Evolutionary conservation across 2,797 vertebrate species (phyloP), one percentile per base, ranked within the genome.

Genomic region (Psittacula echo): DNA sequence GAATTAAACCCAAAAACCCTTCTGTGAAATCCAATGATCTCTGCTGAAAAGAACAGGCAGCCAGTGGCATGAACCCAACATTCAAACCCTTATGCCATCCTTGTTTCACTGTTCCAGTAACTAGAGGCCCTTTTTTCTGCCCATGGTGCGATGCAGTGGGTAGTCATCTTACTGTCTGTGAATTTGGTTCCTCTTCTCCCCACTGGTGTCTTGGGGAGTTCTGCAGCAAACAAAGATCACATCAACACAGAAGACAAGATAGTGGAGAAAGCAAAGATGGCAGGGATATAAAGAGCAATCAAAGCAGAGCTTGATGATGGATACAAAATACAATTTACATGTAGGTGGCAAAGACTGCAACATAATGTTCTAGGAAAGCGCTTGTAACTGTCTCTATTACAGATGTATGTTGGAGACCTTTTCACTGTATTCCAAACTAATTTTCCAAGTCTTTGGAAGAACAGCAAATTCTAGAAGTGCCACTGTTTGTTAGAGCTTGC

Each of bases 101-200:
- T 29, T 29, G 11, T 67, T 73, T 75, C 45, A n/a, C 50, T 76
- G 64, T 17, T 79, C 11, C 62, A 50, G 41, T 85, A 67, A 73
- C 10, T 64, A 76, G 27, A 73, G 19, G 14, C 29, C 17, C 41
- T 66, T 50, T 50, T 11, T 74, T 24, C 47, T 82, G 89, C 62
- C 79, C 53, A 2, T 60, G 77, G 62, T 67, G 80, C 81, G 24
- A 94, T 87, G 81, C 75, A 71, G 76, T 19, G n/a, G 11, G 45
- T 77, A 83, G 64, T 81, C 62, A 73, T 90, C 97, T 97, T 98
- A 98, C 98, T 90, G 93, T 97, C 84, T 98, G 98, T 89, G 98
- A 97, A 95, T 98, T 98, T 90, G 98, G 98, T 75, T 98, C 98
- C 84, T 98, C 98, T 96, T 98, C 98, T 97, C 98, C 98, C 98